A percentile compares a stretch with the other conserved stretches of the same genome.
phyloP scores from a whole-genome alignment of 2,888 invertebrate genomes.

The Sphinx pinastri region DNA sequence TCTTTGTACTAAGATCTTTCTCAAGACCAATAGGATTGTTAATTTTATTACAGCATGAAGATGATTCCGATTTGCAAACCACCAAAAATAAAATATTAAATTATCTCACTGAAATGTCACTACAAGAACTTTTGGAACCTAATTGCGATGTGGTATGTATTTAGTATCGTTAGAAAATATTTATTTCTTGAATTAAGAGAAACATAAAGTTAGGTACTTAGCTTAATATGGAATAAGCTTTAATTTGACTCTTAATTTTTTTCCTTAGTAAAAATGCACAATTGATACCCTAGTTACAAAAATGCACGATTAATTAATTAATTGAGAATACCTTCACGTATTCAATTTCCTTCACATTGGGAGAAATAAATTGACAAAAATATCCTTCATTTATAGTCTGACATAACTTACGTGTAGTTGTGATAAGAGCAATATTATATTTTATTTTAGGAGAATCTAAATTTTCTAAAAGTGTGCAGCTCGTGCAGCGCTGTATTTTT shows the following conservation, averaged over 20 bases:
- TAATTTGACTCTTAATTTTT: too few relatives aligned
- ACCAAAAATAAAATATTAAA: constrained; percentile 40
- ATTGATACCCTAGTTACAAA: too few relatives aligned
- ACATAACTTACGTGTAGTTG: background rate
- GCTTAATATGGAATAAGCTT: too few relatives aligned
- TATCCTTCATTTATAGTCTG: background rate
- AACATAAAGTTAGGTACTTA: too few relatives aligned
- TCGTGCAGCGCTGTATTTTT: constrained; percentile 64
- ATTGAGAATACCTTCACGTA: too few relatives aligned
- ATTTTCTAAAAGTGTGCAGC: constrained; percentile 57
- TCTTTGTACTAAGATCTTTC: background rate
- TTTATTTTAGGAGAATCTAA: constrained; percentile 49
- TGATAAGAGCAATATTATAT: constrained; percentile 5
- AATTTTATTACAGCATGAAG: constrained; percentile 41
- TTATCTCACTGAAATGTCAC: constrained; percentile 51
- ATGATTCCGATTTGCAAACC: constrained; percentile 32
- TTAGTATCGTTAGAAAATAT: background rate
- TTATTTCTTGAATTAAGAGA: background rate
- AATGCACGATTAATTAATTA: too few relatives aligned
- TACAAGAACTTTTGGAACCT: constrained; percentile 57
- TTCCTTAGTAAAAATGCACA: background rate
- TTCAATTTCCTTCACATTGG: too few relatives aligned
- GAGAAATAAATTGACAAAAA: too few relatives aligned
- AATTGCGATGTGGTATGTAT: constrained; percentile 52
- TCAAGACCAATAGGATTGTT: background rate